Base-by-base conservation (phyloP, 1,140 invertebrate species). In the Cephus cinctus region DNA sequence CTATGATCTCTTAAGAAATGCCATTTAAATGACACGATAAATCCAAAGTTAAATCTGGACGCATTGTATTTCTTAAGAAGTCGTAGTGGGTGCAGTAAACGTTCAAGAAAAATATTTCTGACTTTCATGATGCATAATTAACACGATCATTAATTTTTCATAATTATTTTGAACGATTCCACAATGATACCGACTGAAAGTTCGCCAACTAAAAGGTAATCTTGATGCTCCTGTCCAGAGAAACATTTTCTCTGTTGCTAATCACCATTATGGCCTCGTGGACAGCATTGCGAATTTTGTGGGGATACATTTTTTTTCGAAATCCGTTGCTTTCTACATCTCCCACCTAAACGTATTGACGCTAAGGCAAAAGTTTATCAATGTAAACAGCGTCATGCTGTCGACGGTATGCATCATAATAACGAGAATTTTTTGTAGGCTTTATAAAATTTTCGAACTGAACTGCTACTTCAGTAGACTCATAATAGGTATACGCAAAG, bases 161-260 rank as follows among this genome's bases (percentile, higher is more conserved):
- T 54, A 64, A 61, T 60, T 59, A 55, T 51, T 55, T 59, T 66
- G 58, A 52, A 61, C 63, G 61, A 56, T 56, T 60, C 34, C 55
- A n/a, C 64, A 56, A 59, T 61, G 58, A 59, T 67, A 61, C 57
- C 65, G 58, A 66, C 57, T 58, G n/a, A 52, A 59, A 68, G 65
- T 66, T 60, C 63, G 59, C 49, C 67, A 70, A 54, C 62, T 65
- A 68, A 65, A 67, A 70, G 65, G 67, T 68, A 70, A 70, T 64
- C 65, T 50, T 50, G 54, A 47, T 43, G n/a, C n/a, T n/a, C n/a
- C n/a, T n/a, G n/a, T n/a, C n/a, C n/a, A n/a, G n/a, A n/a, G n/a
- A n/a, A n/a, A n/a, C n/a, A 30, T 30, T 11, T 8, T 34, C 5
- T 38, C 21, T 12, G 22, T 50, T 43, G 31, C 34, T 50, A 41